Base-by-base conservation (phyloP, 2,888 invertebrate species). In the Allolobophora icterica region DNA sequence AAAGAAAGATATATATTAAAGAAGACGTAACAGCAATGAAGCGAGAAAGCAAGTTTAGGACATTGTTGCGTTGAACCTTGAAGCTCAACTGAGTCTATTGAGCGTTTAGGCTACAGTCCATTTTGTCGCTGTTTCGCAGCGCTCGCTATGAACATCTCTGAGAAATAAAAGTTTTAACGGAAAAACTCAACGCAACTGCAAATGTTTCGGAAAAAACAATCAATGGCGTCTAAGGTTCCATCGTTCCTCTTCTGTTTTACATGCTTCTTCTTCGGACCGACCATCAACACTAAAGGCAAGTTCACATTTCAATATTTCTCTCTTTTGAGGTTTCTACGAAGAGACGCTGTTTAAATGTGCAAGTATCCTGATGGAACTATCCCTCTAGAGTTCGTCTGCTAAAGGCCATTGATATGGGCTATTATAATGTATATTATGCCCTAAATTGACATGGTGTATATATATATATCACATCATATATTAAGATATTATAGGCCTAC, bases 231-330 rank as follows among this genome's bases (percentile, higher is more conserved):
- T 13, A 71, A 30, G n/a, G 30, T 71, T 71, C 71, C 71, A n/a
- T n/a, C 30, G 71, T n/a, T 71, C 30, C 11, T 71, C 8, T 52
- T 52, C 21, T 71, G 71, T 13, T 71, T 30, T n/a, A 71, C 13
- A 8, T n/a, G 71, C n/a, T 71, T 71, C 4, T 71, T 71, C 30
- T 11, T 71, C 71, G 13, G n/a, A 71, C 11, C 71, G n/a, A n/a
- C 71, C 8, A n/a, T 71, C 71, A 71, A 71, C 71, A 71, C 71
- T 71, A 71, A 71, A 71, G 71, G 71, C n/a, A 71, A 71, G 71
- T 71, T 11, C n/a, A 71, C n/a, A n/a, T 71, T n/a, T 71, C 71
- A n/a, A 0, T n/a, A 8, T n/a, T 0, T 11, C 1, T 71, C 3
- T 71, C n/a, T 71, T 6, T n/a, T 71, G 71, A 30, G 71, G 30